Conservation (phyloP, 2,797 vertebrate genomes). For the Gymnodraco acuticeps region DNA sequence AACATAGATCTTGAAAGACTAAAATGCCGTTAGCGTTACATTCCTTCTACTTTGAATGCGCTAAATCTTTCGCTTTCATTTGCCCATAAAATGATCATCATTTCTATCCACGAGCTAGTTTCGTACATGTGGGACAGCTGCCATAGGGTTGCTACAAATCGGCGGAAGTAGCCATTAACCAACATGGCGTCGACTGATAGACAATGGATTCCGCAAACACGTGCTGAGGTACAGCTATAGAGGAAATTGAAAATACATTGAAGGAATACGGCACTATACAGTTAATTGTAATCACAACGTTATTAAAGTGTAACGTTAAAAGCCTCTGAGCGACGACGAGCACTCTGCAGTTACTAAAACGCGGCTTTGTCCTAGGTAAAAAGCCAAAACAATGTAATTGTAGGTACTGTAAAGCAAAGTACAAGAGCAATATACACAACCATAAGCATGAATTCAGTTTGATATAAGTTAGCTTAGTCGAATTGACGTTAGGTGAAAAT, state of each 20-base stretch:
- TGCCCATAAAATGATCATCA: rapidly evolving
- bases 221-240: conserved; percentile 60
- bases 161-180: conserved; percentile 73
- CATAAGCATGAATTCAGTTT: too few species aligned
- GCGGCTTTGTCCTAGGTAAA: rapidly evolving
- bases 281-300: rapidly evolving
- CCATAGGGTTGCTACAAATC: conserved; percentile 34
- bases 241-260: neutral
- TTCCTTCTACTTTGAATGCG: rapidly evolving
- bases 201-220: conserved; percentile 82
- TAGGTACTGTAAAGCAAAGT: neutral
- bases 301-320: neutral
- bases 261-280: rapidly evolving
- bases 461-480: neutral
- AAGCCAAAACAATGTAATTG: neutral
- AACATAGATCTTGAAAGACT: rapidly evolving
- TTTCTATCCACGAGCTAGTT: neutral
- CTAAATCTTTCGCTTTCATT: neutral
- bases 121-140: neutral
- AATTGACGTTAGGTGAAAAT: too few species aligned
- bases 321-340: rapidly evolving
- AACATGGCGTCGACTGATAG: conserved; percentile 83
- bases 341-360: rapidly evolving
- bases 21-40: too few species aligned
- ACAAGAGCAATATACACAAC: rapidly evolving